A percentile compares a stretch with the other conserved stretches of the same genome.
phyloP scores from a whole-genome alignment of 2,797 vertebrate genomes.

The Rallus crepitans region DNA sequence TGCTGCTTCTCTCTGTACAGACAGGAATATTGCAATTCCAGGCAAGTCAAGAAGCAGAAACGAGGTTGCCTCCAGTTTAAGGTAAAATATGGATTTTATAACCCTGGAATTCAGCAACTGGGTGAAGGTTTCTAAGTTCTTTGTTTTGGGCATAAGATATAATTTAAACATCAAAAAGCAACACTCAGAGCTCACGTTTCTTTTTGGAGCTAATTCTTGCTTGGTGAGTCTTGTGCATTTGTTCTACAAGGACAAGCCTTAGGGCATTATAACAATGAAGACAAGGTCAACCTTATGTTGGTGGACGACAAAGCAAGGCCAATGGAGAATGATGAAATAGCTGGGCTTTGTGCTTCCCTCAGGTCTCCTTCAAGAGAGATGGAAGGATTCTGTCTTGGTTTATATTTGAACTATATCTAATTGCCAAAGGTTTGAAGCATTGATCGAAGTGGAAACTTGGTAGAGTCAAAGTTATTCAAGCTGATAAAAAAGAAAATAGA shows the following conservation, averaged over 20 bases:
- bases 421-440: background rate
- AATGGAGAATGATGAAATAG: background rate
- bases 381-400: background rate
- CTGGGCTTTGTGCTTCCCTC: fast-evolving
- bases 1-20: background rate
- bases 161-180: background rate
- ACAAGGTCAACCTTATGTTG: background rate
- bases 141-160: background rate
- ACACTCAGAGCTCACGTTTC: fast-evolving
- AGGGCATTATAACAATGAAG: background rate
- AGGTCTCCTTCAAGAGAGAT: background rate
- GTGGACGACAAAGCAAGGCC: background rate
- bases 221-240: background rate
- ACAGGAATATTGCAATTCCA: background rate
- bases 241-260: background rate
- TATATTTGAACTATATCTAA: background rate
- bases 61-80: background rate
- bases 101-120: background rate
- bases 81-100: background rate
- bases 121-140: background rate
- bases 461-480: background rate
- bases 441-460: background rate
- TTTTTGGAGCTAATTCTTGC: background rate
- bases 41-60: background rate
- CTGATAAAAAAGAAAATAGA: background rate